Evolutionary conservation across 2,888 invertebrate species (phyloP), one percentile per base, ranked within the genome.

Genomic region (Caenorhabditis imperialis): DNA sequence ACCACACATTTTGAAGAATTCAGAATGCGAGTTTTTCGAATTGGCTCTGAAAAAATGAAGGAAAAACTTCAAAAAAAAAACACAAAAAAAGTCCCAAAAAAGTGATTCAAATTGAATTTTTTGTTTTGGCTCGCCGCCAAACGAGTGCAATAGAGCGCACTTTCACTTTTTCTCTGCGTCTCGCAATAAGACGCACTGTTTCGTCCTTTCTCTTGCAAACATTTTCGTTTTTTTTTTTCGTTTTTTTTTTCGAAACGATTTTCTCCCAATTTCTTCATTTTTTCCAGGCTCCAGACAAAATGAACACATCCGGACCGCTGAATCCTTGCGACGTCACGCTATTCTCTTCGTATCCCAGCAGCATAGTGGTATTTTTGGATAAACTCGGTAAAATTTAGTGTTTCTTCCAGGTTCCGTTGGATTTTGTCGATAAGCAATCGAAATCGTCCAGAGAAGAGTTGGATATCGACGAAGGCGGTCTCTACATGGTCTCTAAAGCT

Each of bases 401-500:
- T 10, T 10, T 30, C 16, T 45, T 53, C 23, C 35, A 62, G 62
- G 16, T 73, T 30, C 65, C 73, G 3, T 16, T 73, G n/a, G 65
- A 65, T 33, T 61, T 47, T 27, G 30, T 73, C 6, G 50, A 33
- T 22, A 20, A 54, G 7, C 53, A 54, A 12, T 47, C 42, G 5
- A 25, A 42, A 30, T 6, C 33, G 22, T n/a, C 60, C 8, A 45
- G 55, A 40, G 54, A 74, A 3, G 45, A 51, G 14, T 12, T 57
- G 42, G 20, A 27, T 20, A 40, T 74, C 1, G 67, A 61, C 33
- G 62, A 74, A 14, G 55, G 38, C 6, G 57, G 55, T 5, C 30
- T 67, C 22, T 74, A 45, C 16, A 30, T 63, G 4, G 40, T 74
- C 22, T 67, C 74, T 12, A 67, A 67, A 35, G 67, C 74, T 10